A percentile compares a stretch with the other conserved stretches of the same genome.
phyloP scores from a whole-genome alignment of 2,797 vertebrate species.

The Mionectes olivaceus region DNA sequence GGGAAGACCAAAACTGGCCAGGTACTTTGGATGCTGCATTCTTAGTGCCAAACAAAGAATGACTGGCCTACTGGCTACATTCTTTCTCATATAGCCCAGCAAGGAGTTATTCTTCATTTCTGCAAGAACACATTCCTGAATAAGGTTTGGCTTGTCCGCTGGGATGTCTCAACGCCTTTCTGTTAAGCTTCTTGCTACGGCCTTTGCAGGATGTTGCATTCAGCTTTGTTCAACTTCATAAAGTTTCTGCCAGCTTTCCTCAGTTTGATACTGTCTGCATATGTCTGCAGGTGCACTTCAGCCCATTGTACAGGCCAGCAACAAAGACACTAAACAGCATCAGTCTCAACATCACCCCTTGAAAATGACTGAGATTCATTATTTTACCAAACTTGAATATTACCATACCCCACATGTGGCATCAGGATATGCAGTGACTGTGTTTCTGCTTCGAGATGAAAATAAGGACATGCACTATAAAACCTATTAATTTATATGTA shows the following conservation, averaged over 20 bases:
- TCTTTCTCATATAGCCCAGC: not conserved
- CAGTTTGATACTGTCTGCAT: not conserved
- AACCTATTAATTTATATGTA: not conserved
- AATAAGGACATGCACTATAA: not conserved
- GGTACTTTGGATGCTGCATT: not conserved
- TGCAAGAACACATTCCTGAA: not conserved
- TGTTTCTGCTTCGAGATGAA: not conserved
- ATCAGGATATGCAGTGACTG: not conserved
- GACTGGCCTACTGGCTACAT: fast-evolving
- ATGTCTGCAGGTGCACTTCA: not conserved
- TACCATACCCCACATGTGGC: not conserved
- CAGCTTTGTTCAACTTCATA: not conserved
- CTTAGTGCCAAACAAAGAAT: not conserved
- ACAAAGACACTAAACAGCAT: not conserved
- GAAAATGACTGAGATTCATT: not conserved
- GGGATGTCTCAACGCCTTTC: not conserved
- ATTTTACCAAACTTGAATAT: not conserved
- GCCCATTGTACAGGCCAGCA: not conserved
- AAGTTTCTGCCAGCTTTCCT: not conserved
- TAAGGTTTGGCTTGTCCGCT: not conserved
- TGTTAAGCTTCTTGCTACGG: not conserved
- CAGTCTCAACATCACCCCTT: not conserved
- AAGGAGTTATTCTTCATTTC: not conserved
- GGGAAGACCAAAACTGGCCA: not conserved
- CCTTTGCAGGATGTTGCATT: not conserved